These are phyloP conservation scores for Alviniconcha marisindica DNA, from an alignment of 1,140 invertebrate species.

Conservation along the genomic window DNA sequence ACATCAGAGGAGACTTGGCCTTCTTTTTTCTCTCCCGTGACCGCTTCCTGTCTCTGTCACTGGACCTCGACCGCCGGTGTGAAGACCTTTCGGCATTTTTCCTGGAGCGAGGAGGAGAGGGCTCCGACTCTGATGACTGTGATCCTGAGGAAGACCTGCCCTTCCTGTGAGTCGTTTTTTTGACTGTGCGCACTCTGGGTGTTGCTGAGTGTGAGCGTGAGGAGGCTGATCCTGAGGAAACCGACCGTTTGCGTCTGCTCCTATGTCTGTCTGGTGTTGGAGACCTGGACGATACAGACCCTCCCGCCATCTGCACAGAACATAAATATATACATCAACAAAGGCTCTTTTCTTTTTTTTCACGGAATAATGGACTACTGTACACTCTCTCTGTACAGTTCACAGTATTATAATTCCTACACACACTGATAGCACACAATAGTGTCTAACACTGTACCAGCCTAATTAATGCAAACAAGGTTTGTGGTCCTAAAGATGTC, in stretches of 20 bases:
- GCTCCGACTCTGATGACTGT: not conserved
- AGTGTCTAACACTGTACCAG: too few species aligned
- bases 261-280: slow-evolving; percentile 15
- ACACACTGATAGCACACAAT: too few species aligned
- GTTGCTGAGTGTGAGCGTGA: not conserved
- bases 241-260: not conserved
- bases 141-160: not conserved
- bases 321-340: too few species aligned
- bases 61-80: not conserved
- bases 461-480: too few species aligned
- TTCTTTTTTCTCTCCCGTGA: not conserved
- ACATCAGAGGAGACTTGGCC: not conserved
- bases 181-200: not conserved
- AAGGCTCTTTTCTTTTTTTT: too few species aligned
- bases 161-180: not conserved
- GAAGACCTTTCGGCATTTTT: not conserved
- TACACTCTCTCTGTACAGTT: too few species aligned
- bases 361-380: too few species aligned
- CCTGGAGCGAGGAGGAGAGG: not conserved
- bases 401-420: too few species aligned
- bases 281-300: not conserved
- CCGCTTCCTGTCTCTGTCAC: not conserved
- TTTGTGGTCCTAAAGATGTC: too few species aligned
- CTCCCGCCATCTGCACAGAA: slow-evolving; percentile 11
- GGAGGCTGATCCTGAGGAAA: not conserved